Base-by-base conservation (phyloP, 1,140 invertebrate species). In the Drosophila sp. region DNA sequence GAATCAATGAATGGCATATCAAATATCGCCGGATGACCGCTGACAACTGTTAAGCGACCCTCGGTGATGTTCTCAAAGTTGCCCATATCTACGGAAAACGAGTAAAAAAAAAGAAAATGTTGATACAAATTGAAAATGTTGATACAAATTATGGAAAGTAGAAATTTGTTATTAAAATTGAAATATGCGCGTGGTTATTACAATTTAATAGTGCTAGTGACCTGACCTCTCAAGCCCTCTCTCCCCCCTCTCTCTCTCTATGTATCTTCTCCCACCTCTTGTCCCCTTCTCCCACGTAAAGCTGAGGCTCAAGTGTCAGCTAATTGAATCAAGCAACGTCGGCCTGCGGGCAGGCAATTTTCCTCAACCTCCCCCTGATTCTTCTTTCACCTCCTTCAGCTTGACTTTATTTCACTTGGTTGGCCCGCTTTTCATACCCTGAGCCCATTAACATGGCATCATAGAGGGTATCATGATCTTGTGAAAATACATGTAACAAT, bases 1-100 rank as follows among this genome's bases (percentile, higher is more conserved):
- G 96, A 97, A 69, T 97, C 95, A 72, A 98, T 96, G 7, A 93
- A 91, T 1, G 97, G 97, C 76, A 98, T 93, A 67, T 96, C 93
- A 54, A 98, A 93, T 74, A 98, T 94, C 7, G 96, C 96, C 1
- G 97, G 96, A 67, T 95, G 94, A 9, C 97, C 97, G 43, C 95
- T 95, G 74, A 95, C 93, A 2, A 97, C 96, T 11, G 92, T 93
- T 7, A 97, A 90, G 14, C 93, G 93, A 48, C 94, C 93, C 80
- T 97, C 96, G 32, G 93, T 93, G 27, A 94, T 91, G 78, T 96
- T 94, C 73, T 96, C 94, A 87, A 98, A 97, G 58, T 94, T 93
- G 27, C 95, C 95, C 96, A 98, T 97, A 92, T 97, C 97, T 97
- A 29, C 36, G 8, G 11, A 0, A 16, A 8, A 16, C 32, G 43